Conservation (phyloP, 2,797 vertebrate genomes). For the Garrulus glandarius region DNA sequence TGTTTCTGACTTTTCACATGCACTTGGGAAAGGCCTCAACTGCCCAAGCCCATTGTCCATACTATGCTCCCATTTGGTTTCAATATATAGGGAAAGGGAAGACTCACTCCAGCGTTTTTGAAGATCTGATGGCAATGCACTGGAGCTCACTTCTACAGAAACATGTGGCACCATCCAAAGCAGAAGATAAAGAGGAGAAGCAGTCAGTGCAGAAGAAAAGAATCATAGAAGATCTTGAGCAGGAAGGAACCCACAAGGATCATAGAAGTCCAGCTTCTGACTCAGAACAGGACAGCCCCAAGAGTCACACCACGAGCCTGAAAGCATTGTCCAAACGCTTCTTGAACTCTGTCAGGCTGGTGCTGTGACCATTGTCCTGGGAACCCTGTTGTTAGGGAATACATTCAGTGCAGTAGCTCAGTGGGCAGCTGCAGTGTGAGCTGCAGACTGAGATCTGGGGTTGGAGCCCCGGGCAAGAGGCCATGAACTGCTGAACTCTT, state of each 20-base stretch:
- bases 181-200: background rate
- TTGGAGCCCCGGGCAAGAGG: background rate
- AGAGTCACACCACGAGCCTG: background rate
- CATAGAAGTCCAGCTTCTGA: fast-evolving
- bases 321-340: fast-evolving
- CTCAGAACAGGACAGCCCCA: background rate
- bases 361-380: background rate
- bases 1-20: background rate
- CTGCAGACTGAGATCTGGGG: background rate
- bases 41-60: background rate
- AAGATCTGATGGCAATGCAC: background rate
- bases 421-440: background rate
- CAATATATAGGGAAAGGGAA: background rate
- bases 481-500: background rate
- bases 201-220: background rate
- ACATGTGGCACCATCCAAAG: background rate
- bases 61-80: background rate
- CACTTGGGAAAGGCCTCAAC: background rate
- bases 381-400: background rate
- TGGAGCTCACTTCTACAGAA: background rate
- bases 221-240: background rate
- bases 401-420: fast-evolving
- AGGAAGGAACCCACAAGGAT: background rate
- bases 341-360: background rate
- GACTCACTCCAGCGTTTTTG: background rate